Evolutionary conservation across 2,113 vertebrate genomes (phyloP).

Genomic region (Anoplopoma fimbria): DNA sequence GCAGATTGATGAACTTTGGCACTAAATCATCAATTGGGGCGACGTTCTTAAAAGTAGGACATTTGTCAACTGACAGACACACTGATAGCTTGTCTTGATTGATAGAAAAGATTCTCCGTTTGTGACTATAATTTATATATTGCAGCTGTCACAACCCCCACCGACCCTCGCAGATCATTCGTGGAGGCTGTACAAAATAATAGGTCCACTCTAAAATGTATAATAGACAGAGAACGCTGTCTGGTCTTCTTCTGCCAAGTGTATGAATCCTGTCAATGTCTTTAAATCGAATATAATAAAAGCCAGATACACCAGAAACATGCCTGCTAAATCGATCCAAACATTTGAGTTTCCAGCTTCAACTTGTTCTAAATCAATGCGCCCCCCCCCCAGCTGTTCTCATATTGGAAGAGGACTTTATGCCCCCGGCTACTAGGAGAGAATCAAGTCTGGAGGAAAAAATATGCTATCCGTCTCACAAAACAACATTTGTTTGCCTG

Average conservation of each 20-base stretch:
- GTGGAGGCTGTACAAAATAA: background rate
- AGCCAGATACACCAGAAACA: background rate
- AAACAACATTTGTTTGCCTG: constrained; percentile 79
- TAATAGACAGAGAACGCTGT: background rate
- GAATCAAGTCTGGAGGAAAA: constrained; percentile 56
- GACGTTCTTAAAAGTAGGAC: background rate
- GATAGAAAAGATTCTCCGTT: background rate
- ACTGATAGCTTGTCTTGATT: background rate
- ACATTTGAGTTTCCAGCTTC: constrained; percentile 24
- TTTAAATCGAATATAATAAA: constrained; percentile 24
- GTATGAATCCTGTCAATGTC: constrained; percentile 5
- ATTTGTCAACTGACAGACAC: background rate
- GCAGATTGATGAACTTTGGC: background rate
- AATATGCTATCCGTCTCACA: constrained; percentile 75
- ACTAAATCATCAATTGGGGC: background rate
- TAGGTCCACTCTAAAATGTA: background rate
- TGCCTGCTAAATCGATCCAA: constrained; percentile 22
- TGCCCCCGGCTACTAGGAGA: constrained; percentile 41
- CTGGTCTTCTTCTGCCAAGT: constrained; percentile 3
- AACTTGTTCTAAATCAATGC: constrained; percentile 33
- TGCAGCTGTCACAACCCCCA: background rate
- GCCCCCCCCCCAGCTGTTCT: constrained; percentile 24
- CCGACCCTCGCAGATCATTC: background rate
- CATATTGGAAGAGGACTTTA: constrained; percentile 38
- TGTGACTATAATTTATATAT: background rate